Evolutionary conservation across 2,113 vertebrate species (phyloP).

Genomic region (Otocyon megalotis): DNA sequence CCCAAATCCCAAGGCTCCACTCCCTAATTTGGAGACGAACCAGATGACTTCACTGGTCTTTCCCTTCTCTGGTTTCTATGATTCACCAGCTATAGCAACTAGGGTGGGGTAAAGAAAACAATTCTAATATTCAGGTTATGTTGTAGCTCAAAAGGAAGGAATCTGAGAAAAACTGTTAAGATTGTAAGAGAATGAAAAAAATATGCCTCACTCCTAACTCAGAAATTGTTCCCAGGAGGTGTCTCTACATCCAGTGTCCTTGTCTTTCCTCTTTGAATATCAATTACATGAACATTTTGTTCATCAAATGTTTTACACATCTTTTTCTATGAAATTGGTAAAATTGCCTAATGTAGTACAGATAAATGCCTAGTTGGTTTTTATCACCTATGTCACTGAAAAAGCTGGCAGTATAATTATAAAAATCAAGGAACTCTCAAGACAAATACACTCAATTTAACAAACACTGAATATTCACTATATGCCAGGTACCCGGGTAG

Average conservation of each 20-base stretch:
- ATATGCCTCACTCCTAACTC: background rate
- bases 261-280: background rate
- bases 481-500: background rate
- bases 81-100: constrained; percentile 75
- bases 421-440: background rate
- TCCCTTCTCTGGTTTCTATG: constrained; percentile 70
- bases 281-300: background rate
- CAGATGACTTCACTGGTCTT: constrained; percentile 77
- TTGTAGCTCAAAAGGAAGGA: background rate
- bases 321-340: constrained; percentile 44
- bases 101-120: constrained; percentile 63
- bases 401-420: background rate
- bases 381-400: background rate
- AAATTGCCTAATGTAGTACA: background rate
- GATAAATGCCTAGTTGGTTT: background rate
- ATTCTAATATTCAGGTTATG: background rate
- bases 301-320: constrained; percentile 49
- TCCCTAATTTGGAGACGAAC: constrained; percentile 67
- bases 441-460: background rate
- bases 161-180: background rate
- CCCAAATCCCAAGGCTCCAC: constrained; percentile 27
- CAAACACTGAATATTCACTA: background rate
- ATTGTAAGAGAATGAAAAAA: background rate
- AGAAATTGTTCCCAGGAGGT: background rate
- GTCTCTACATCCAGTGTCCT: background rate